Evolutionary conservation across 23 tunicate species (phyloP).

Genomic region (Halocynthia roretzi): DNA sequence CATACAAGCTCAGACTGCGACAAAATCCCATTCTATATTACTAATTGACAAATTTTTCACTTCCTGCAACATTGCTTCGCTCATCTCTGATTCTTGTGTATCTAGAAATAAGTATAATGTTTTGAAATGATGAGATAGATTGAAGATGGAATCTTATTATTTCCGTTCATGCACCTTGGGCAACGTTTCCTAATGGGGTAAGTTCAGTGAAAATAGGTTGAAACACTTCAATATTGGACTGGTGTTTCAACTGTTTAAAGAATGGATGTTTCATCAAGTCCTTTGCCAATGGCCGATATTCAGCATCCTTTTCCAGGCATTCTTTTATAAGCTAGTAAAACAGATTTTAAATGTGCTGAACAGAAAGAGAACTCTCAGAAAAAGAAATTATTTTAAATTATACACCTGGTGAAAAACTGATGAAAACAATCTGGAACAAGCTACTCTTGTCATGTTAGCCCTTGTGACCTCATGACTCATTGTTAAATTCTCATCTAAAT

Average conservation of each 20-base stretch:
- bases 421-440: slow-evolving; percentile 53
- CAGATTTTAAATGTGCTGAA: too few relatives aligned
- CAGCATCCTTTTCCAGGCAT: slow-evolving; percentile 44
- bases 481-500: not conserved
- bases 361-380: too few relatives aligned
- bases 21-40: slow-evolving; percentile 8
- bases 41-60: not conserved
- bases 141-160: not conserved
- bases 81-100: not conserved
- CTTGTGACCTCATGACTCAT: slow-evolving; percentile 3
- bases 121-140: not conserved
- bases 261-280: slow-evolving; percentile 46
- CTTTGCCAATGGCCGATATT: slow-evolving; percentile 40
- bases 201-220: slow-evolving; percentile 12
- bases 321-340: slow-evolving; percentile 35
- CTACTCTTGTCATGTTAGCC: not conserved
- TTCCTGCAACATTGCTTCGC: not conserved
- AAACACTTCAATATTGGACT: slow-evolving; percentile 5
- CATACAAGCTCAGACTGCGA: too few relatives aligned
- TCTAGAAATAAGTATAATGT: not conserved
- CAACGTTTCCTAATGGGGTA: slow-evolving; percentile 1
- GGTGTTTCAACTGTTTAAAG: slow-evolving; percentile 10
- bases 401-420: slow-evolving; percentile 29
- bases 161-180: not conserved
- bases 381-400: not conserved